phyloP scores from a whole-genome alignment of 2,888 invertebrate species.

The Oeneis ivallda region DNA sequence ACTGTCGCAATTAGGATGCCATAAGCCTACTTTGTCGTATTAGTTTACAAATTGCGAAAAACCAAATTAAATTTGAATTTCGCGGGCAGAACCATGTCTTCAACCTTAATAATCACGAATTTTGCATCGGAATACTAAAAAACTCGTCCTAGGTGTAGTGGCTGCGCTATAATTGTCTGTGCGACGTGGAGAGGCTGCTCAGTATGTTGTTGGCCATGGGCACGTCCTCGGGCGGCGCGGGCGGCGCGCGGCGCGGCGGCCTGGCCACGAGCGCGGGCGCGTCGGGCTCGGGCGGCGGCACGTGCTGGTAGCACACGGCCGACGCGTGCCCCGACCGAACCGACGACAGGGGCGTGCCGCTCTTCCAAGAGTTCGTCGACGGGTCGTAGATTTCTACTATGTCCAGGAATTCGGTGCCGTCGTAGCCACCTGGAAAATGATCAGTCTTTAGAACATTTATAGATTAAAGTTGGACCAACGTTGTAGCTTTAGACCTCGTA shows the following conservation, averaged over 20 bases:
- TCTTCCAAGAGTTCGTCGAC: constrained; percentile 86
- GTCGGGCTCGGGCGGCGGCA: constrained; percentile 68
- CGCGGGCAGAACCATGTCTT: too few relatives aligned
- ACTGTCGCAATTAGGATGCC: too few relatives aligned
- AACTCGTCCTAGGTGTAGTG: background rate
- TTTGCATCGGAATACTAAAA: background rate
- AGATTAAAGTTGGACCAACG: too few relatives aligned
- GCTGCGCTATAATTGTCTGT: constrained; percentile 35
- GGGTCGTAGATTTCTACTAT: constrained; percentile 96
- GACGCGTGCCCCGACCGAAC: constrained; percentile 96
- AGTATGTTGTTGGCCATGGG: constrained; percentile 71
- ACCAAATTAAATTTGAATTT: too few relatives aligned
- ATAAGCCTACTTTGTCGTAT: too few relatives aligned
- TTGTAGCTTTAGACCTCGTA: too few relatives aligned
- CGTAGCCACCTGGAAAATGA: constrained; percentile 88
- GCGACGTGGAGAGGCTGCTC: constrained; percentile 60
- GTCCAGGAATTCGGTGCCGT: constrained; percentile 91
- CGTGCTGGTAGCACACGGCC: constrained; percentile 91
- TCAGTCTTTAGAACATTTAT: background rate
- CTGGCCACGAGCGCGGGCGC: constrained; percentile 40
- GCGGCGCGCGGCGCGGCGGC: constrained; percentile 39
- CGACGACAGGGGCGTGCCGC: constrained; percentile 89
- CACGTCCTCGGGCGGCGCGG: constrained; percentile 45
- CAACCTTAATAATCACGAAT: background rate
- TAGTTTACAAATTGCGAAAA: too few relatives aligned